Evolutionary conservation across 2,888 invertebrate genomes (phyloP), one percentile per base, ranked within the genome.

Genomic region (Phoenoteleia sp.): DNA sequence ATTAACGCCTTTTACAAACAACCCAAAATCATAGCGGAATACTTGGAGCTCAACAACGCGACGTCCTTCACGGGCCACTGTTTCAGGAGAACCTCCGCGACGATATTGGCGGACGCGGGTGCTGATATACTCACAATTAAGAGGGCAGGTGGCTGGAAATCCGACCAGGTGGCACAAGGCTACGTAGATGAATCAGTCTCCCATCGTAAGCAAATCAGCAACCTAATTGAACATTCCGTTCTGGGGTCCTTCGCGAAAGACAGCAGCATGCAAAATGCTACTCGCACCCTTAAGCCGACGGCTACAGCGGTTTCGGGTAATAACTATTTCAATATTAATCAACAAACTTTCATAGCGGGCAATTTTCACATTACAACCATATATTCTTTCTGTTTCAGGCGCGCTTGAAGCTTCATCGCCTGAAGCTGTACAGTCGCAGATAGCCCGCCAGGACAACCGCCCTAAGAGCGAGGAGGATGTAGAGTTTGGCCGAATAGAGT

Each of bases 1-100:
- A 66, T 66, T 19, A 66, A 66, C 23, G 7, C 47, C 27, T 29
- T 66, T 19, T 66, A 66, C 13, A 66, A 66, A 17, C 66, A 66
- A n/a, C 66, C 66, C 2, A 66, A 66, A 66, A 21, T 49, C 4
- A 21, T 66, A 19, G 66, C 66, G 3, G 19, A 45, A 45, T 45
- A 17, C 19, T 45, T 45, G 45, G 17, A 19, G 19, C 45, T 45
- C 23, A 49, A 49, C 5, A 11, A 49, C 49, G 49, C 11, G 49
- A n/a, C 6, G 49, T 49, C 49, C 23, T 49, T 49, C 49, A 49
- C 23, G 21, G 49, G 49, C 23, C 49, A 49, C 49, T 49, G 21
- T 11, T 49, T 49, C 23, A 49, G 49, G 49, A 49, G 49, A 23
- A 49, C 49, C 49, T 49, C 49, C 9, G 49, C 49, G 19, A 49